Percentiles rank a stretch among this genome's conserved stretches.
These are phyloP conservation scores for Anguilla pacifica DNA, from an alignment of 2,797 vertebrate genomes.

Conservation along the genomic window DNA sequence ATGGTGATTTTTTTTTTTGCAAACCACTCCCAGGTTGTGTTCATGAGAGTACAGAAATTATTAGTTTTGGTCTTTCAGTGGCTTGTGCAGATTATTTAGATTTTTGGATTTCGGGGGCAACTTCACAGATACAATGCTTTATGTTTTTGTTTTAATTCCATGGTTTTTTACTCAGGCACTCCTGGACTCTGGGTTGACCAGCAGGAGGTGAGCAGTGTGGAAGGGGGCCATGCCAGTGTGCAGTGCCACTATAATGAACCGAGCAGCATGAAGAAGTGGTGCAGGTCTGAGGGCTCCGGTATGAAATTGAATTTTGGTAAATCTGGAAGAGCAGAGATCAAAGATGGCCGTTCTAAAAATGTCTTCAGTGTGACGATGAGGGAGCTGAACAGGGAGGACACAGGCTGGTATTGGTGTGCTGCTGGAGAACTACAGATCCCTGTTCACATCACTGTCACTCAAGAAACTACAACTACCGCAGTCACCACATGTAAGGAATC, in stretches of 20 bases:
- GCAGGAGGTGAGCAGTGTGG: constrained; percentile 21
- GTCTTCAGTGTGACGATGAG: constrained; percentile 23
- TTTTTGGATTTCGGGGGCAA: background rate
- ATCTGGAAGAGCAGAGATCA: constrained; percentile 16
- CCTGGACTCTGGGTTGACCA: constrained; percentile 13
- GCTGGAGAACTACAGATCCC: constrained; percentile 6
- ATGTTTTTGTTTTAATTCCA: no score
- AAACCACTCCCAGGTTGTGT: rapidly evolving
- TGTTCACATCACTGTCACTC: constrained; percentile 10
- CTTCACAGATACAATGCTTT: no score
- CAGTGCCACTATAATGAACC: background rate
- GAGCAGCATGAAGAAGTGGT: background rate
- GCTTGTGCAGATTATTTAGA: background rate
- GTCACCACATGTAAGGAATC: background rate
- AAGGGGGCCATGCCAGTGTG: constrained; percentile 20
- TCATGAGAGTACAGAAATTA: background rate
- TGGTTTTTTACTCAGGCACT: background rate
- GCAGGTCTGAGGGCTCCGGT: background rate
- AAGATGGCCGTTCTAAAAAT: background rate
- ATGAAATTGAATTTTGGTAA: background rate
- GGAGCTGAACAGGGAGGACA: constrained; percentile 20
- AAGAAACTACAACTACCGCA: background rate
- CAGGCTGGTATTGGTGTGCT: constrained; percentile 26
- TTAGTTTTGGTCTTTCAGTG: background rate
- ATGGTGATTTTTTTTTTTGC: background rate